Conservation (phyloP, 2,113 vertebrate genomes). For the Plecotus auritus region DNA sequence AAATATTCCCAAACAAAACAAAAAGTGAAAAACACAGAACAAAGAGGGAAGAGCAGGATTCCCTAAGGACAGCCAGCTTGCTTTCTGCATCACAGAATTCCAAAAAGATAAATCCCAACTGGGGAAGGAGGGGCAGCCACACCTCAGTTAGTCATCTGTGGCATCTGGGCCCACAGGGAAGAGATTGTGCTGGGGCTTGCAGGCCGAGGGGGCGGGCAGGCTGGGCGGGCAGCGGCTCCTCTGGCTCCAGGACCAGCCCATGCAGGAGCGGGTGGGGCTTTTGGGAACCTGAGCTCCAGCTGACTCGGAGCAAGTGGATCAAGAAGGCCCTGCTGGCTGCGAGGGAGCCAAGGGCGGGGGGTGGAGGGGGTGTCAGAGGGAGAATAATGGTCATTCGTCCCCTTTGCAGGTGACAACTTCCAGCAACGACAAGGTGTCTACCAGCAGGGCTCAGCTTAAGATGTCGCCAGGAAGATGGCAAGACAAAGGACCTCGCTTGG, state of each 20-base stretch:
- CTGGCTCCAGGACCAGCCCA: constrained; percentile 44
- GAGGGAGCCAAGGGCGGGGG: not conserved
- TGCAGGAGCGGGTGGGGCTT: constrained; percentile 15
- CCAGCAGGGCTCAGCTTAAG: not conserved
- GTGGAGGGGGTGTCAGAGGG: not conserved
- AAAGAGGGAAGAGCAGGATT: constrained; percentile 3
- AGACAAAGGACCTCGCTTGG: not conserved
- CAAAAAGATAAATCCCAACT: constrained; percentile 36
- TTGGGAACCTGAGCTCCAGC: constrained; percentile 34
- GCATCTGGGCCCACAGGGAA: constrained; percentile 79
- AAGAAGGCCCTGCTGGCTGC: not conserved
- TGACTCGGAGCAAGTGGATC: not conserved
- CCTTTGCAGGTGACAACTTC: not conserved
- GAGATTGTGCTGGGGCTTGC: constrained; percentile 78
- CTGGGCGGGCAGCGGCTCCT: constrained; percentile 55
- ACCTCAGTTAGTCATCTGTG: constrained; percentile 82
- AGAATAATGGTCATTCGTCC: not conserved
- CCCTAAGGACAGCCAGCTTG: constrained; percentile 8
- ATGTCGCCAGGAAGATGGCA: accelerated
- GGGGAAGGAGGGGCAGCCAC: constrained; percentile 74
- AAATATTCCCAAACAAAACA: not conserved
- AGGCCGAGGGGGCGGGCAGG: constrained; percentile 65
- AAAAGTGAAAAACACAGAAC: not conserved
- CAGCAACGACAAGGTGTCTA: not conserved
- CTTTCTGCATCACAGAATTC: constrained; percentile 31